Base-by-base conservation (phyloP, 2,797 vertebrate genomes). In the Capromys pilorides region DNA sequence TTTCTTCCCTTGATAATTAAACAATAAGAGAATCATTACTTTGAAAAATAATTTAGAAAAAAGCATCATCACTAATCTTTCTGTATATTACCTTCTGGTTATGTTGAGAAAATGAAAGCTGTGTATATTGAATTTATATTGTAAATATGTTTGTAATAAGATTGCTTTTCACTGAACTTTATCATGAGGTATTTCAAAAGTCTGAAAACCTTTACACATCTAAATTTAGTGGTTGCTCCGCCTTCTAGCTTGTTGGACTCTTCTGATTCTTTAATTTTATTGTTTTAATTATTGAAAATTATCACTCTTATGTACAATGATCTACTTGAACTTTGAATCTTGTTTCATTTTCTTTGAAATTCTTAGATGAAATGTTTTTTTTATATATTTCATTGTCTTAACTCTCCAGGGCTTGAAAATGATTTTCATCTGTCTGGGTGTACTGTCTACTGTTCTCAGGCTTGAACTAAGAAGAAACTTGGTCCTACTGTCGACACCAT, bases 281-380 rank as follows among this genome's bases (percentile, higher is more conserved):
- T 61, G 59, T 61, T 24, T 61, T 61, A 61, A 61, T 61, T 21
- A 7, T 61, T 61, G 59, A 61, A 61, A 75, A 66, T 21, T 28
- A 64, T 86, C 73, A n/a, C 10, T 11, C 6, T 6, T 80, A 81
- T 16, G 0, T 66, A 66, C 16, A 87, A 28, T 61, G 11, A 45
- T n/a, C 26, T 66, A 54, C 11, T n/a, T 36, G 11, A 73, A 79
- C 90, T 94, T 95, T 86, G 10, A 82, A 73, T 93, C 26, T 61
- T 84, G 0, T 82, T 67, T 85, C 33, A 91, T 85, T 90, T 92
- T 22, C 62, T 87, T 67, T 85, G 10, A 10, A 88, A 93, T n/a
- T 78, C 41, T 54, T 13, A 73, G 33, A 73, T 86, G 33, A 82
- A 92, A 71, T 75, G 18, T 49, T 5, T 89, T 89, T 80, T 81